Conservation (phyloP, 1,140 invertebrate genomes). For the Plectus sambesii region DNA sequence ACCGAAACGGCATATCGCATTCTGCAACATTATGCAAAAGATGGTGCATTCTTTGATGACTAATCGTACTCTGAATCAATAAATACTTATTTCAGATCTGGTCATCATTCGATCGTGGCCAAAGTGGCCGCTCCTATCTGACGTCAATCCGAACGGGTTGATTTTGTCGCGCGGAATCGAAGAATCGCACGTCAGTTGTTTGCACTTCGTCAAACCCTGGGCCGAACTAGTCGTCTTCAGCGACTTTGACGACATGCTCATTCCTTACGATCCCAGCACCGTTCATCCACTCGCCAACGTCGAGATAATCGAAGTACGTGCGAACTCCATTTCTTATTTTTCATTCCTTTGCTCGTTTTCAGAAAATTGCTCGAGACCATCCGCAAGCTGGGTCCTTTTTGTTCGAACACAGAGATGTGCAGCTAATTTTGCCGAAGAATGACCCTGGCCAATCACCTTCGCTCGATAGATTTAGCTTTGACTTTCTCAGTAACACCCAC, state of each 20-base stretch:
- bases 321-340: background rate
- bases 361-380: slow-evolving; percentile 38
- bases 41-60: slow-evolving; percentile 20
- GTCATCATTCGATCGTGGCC: slow-evolving; percentile 41
- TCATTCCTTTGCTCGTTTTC: slow-evolving; percentile 7
- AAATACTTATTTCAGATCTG: slow-evolving; percentile 32
- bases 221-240: slow-evolving; percentile 43
- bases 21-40: slow-evolving; percentile 34
- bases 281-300: slow-evolving; percentile 30
- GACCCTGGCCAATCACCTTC: slow-evolving; percentile 17
- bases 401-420: slow-evolving; percentile 43
- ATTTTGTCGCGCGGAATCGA: slow-evolving; percentile 43
- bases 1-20: slow-evolving; percentile 33
- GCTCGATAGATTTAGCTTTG: slow-evolving; percentile 37
- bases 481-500: slow-evolving; percentile 36
- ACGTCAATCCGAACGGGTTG: slow-evolving; percentile 42
- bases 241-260: slow-evolving; percentile 45
- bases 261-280: slow-evolving; percentile 33
- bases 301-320: slow-evolving; percentile 31
- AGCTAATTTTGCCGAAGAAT: slow-evolving; percentile 36
- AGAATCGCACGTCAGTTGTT: slow-evolving; percentile 43
- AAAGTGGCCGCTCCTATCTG: slow-evolving; percentile 45
- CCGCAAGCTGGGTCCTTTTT: slow-evolving; percentile 42
- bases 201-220: slow-evolving; percentile 44
- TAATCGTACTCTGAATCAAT: too few species aligned